Evolutionary conservation across 2,797 vertebrate genomes (phyloP).

Genomic region (Syncerus caffer): DNA sequence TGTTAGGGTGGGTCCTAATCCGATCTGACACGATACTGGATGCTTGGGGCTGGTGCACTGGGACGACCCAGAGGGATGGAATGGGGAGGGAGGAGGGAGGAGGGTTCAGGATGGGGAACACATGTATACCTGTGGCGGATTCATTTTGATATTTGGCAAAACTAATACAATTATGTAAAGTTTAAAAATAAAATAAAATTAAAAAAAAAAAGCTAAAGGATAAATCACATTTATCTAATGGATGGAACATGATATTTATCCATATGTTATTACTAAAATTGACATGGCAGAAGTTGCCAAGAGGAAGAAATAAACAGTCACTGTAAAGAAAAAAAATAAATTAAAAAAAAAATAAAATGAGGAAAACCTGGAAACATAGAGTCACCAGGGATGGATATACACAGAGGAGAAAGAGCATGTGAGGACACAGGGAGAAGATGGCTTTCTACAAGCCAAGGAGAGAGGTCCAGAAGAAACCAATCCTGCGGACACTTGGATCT

Average conservation of each 20-base stretch:
- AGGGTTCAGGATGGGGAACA: too few relatives aligned
- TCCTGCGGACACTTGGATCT: background rate
- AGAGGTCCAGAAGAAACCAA: background rate
- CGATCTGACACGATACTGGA: too few relatives aligned
- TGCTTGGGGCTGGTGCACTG: too few relatives aligned
- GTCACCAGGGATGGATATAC: background rate
- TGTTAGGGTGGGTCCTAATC: background rate
- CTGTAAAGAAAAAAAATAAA: background rate
- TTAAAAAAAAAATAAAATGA: too few relatives aligned
- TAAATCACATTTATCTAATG: slow-evolving; percentile 45
- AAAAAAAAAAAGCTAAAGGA: slow-evolving; percentile 21
- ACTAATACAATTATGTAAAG: too few relatives aligned
- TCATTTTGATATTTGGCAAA: too few relatives aligned
- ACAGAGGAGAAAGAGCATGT: background rate
- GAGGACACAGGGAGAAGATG: background rate
- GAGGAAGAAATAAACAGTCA: background rate
- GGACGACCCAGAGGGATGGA: too few relatives aligned
- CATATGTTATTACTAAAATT: slow-evolving; percentile 27
- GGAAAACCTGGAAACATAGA: background rate
- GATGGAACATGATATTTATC: slow-evolving; percentile 24
- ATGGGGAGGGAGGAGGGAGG: too few relatives aligned
- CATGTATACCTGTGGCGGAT: too few relatives aligned
- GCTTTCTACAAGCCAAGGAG: background rate
- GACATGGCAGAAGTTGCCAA: background rate
- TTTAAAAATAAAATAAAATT: too few relatives aligned